phyloP scores from a whole-genome alignment of 2,113 vertebrate species.

The Muntiacus muntjak region DNA sequence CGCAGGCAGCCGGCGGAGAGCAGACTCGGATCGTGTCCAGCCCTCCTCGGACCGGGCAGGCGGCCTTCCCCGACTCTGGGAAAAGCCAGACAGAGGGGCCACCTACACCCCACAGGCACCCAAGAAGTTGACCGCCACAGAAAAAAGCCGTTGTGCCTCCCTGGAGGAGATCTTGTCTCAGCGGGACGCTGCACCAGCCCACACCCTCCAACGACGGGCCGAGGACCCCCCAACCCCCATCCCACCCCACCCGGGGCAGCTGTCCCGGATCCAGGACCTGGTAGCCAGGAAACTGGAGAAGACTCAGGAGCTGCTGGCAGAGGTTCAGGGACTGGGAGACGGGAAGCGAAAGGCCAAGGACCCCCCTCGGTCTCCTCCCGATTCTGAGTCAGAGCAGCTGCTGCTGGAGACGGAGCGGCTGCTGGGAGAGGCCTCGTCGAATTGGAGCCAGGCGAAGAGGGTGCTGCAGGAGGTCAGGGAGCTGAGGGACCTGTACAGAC shows the following conservation, averaged over 20 bases:
- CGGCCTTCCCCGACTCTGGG: conserved; percentile 53
- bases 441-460: conserved; percentile 90
- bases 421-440: conserved; percentile 86
- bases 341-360: conserved; percentile 81
- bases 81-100: conserved; percentile 75
- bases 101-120: conserved; percentile 84
- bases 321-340: conserved; percentile 84
- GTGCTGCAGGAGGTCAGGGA: conserved; percentile 93
- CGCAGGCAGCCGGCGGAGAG: conserved; percentile 72
- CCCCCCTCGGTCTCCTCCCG: conserved; percentile 60
- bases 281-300: conserved; percentile 91
- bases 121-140: conserved; percentile 77
- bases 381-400: conserved; percentile 76
- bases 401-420: conserved; percentile 88
- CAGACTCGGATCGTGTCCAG: conserved; percentile 77
- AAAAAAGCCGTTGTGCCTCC: conserved; percentile 91
- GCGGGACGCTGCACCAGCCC: conserved; percentile 74
- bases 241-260: conserved; percentile 42
- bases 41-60: conserved; percentile 70
- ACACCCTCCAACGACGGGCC: conserved; percentile 13
- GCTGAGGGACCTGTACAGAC: conserved; percentile 86
- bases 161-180: conserved; percentile 90
- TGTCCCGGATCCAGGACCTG: conserved; percentile 88
- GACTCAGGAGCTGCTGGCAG: conserved; percentile 90
- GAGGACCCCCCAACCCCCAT: conserved; percentile 52